phyloP scores from a whole-genome alignment of 2,888 invertebrate genomes.

The Himalopsyche anomala region DNA sequence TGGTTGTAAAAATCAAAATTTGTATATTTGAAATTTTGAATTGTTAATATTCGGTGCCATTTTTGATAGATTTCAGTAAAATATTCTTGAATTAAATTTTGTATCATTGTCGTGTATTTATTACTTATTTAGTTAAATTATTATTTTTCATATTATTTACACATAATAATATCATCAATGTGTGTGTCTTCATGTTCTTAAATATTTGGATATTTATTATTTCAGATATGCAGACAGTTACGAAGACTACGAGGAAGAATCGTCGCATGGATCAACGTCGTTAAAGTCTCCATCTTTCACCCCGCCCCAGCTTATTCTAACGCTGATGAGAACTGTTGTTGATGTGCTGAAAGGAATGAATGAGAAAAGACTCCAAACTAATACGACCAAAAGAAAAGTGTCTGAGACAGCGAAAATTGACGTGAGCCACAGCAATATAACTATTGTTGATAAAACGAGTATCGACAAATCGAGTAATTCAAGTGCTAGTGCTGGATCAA shows the following conservation, averaged over 20 bases:
- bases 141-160: no score
- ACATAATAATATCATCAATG: no score
- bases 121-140: no score
- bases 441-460: conserved; percentile 63
- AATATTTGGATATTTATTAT: conserved; percentile 6
- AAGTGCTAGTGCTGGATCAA: conserved; percentile 58
- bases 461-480: conserved; percentile 61
- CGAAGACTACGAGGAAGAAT: conserved; percentile 70
- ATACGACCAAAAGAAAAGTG: conserved; percentile 48
- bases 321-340: conserved; percentile 73
- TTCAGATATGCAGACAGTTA: conserved; percentile 67
- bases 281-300: conserved; percentile 55
- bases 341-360: conserved; percentile 74
- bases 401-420: background rate
- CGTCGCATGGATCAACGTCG: conserved; percentile 5
- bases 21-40: no score
- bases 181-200: no score
- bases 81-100: no score
- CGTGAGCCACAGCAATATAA: conserved; percentile 69
- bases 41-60: no score
- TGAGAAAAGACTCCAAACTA: conserved; percentile 66
- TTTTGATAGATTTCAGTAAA: no score
- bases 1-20: no score
- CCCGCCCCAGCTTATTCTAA: conserved; percentile 73
- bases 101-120: no score